Evolutionary conservation across 2,888 invertebrate genomes (phyloP).

Genomic region (Antheraea assamensis): DNA sequence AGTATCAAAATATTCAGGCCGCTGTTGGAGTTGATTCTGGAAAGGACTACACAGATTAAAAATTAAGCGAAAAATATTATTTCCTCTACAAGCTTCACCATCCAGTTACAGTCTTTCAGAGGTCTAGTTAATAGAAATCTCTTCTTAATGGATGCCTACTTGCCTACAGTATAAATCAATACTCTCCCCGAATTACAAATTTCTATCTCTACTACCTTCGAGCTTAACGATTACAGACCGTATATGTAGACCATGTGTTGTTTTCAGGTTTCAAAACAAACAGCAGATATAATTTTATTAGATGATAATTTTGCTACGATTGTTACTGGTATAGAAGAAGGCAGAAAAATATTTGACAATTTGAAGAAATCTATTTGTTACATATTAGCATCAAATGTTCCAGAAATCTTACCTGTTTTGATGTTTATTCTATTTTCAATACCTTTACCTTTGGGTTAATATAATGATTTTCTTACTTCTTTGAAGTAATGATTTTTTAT

Average conservation of each 20-base stretch:
- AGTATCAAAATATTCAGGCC: too few species aligned
- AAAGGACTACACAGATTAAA: too few species aligned
- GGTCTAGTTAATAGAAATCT: too few species aligned
- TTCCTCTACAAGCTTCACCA: too few species aligned
- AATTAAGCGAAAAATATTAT: too few species aligned
- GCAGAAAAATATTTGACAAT: slow-evolving; percentile 92
- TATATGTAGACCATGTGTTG: neutral
- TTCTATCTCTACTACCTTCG: too few species aligned
- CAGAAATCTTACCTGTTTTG: slow-evolving; percentile 91
- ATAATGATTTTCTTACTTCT: neutral
- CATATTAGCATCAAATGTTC: slow-evolving; percentile 91
- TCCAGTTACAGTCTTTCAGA: too few species aligned
- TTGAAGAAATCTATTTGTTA: slow-evolving; percentile 93
- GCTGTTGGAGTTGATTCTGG: too few species aligned
- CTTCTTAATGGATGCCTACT: too few species aligned
- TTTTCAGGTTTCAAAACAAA: slow-evolving; percentile 87
- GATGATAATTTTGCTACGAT: slow-evolving; percentile 95
- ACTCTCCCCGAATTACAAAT: too few species aligned
- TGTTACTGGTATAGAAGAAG: slow-evolving; percentile 92
- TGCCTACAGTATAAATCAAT: too few species aligned
- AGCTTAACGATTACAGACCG: too few species aligned
- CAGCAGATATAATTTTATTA: slow-evolving; percentile 93
- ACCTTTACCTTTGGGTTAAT: slow-evolving; percentile 85
- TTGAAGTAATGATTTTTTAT: neutral
- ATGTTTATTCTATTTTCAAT: slow-evolving; percentile 88